Base-by-base conservation (phyloP, 1,140 invertebrate species). In the Prorops nasuta region DNA sequence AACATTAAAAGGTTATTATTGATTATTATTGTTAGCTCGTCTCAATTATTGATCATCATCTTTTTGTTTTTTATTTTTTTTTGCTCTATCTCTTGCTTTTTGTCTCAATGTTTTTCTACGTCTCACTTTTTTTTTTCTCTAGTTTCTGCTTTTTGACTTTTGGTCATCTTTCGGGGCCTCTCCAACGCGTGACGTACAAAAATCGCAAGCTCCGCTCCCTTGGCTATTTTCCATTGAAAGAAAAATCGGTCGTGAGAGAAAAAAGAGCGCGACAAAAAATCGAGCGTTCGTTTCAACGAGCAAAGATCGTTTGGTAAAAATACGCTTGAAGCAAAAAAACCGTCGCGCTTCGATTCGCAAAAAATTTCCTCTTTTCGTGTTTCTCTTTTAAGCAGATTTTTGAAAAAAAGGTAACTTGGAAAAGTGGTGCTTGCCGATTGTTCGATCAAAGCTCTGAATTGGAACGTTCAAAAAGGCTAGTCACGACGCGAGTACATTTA, bases 1-100 rank as follows among this genome's bases (percentile, higher is more conserved):
- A 52, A 45, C 32, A 58, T 53, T 49, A 43, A 35, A 28, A 28
- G 24, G 24, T 28, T 28, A 6, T 28, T 28, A 28, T 28, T 10
- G 10, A 6, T 28, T 2, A 3, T 28, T 32, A 31, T 9, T 17
- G 22, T 44, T 44, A 34, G 44, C 44, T 45, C 44, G 44, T 32
- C 34, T 35, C 36, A 34, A 31, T 46, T 28, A 28, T 28, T n/a
- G n/a, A n/a, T n/a, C n/a, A n/a, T n/a, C n/a, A n/a, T n/a, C n/a
- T n/a, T n/a, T n/a, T n/a, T n/a, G n/a, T n/a, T n/a, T n/a, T n/a
- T n/a, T n/a, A n/a, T 10, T 28, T 28, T 28, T 28, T 28, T 28
- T 6, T 28, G 4, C 24, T 28, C 24, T 28, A 10, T 4, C 37
- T 37, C 21, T 24, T 38, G 28, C 22, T 18, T 14, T 31, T 47